Evolutionary conservation across 2,888 invertebrate species (phyloP), one percentile per base, ranked within the genome.

Genomic region (Crocallis elinguaria): DNA sequence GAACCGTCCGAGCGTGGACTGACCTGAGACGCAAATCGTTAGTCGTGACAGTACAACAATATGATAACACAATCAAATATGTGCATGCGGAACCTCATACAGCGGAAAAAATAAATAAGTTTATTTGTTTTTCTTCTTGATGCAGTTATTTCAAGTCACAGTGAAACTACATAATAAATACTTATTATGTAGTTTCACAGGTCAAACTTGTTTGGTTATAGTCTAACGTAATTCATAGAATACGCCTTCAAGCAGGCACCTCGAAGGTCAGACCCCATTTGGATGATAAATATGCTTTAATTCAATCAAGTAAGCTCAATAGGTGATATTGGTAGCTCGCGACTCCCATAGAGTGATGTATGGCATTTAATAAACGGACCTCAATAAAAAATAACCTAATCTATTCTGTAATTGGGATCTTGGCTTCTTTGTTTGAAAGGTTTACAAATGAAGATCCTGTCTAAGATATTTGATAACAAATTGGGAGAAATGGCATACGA

Each of bases 281-380:
- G 72, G 55, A 79, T 86, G 87, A 88, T 86, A 75, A 71, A 88
- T 87, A 73, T 57, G 48, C 67, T 59, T 76, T 82, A 86, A 87
- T 87, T 87, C 77, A 86, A 87, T 86, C 84, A 84, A 70, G 64
- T 69, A 60, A 53, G 30, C 35, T 59, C 68, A 69, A 72, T 72
- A 70, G 69, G 51, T 49, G 50, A 46, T 58, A 66, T 59, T 78
- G 77, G 86, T 86, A 86, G 88, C 84, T 62, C 67, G 71, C 72
- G 66, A 65, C 71, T 56, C 77, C 75, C 62, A 64, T 64, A 11
- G 79, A 57, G 80, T 84, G 86, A 86, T 83, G 62, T 71, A 86
- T 85, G 56, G 69, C 64, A 30, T 66, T 71, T 73, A 73, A 75
- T 77, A 75, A 64, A 62, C 64, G 63, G 43, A 59, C n/a, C 62